phyloP scores from a whole-genome alignment of 1,140 invertebrate species.

The Gryon sp. region DNA sequence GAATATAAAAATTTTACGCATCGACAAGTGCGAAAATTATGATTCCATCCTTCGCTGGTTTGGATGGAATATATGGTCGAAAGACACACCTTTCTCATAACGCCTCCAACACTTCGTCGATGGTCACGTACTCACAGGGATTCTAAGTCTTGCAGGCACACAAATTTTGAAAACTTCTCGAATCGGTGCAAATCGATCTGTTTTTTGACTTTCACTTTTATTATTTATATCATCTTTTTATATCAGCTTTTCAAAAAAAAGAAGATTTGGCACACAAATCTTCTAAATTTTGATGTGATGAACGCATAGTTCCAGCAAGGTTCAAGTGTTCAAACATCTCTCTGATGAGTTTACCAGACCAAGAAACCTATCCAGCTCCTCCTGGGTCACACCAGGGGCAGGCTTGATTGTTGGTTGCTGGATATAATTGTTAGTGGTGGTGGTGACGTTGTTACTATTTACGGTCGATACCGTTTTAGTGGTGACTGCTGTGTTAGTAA shows the following conservation, averaged over 20 bases:
- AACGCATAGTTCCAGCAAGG: conserved; percentile 21
- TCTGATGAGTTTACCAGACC: no score
- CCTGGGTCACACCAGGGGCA: no score
- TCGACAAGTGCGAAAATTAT: conserved; percentile 64
- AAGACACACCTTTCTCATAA: conserved; percentile 71
- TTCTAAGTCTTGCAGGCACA: no score
- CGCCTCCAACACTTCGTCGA: conserved; percentile 73
- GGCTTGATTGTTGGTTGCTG: no score
- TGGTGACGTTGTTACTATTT: no score
- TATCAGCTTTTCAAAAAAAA: no score
- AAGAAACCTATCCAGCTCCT: no score
- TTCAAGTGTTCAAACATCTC: no score
- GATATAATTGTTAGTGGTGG: no score
- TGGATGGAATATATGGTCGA: conserved; percentile 66
- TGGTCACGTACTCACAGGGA: conserved; percentile 67
- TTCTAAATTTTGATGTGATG: conserved; percentile 58
- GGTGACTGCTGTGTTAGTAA: no score
- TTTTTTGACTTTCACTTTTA: conserved; percentile 61
- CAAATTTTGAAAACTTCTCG: conserved; percentile 68
- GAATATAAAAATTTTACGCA: conserved; percentile 59
- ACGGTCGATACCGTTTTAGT: no score
- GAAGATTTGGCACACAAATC: conserved; percentile 60
- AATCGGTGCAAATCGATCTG: conserved; percentile 70
- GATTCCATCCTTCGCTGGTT: conserved; percentile 61
- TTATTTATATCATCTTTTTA: conserved; percentile 63